These are phyloP conservation scores for Opisthocomus hoazin DNA, from an alignment of 2,113 vertebrate genomes.

Conservation along the genomic window DNA sequence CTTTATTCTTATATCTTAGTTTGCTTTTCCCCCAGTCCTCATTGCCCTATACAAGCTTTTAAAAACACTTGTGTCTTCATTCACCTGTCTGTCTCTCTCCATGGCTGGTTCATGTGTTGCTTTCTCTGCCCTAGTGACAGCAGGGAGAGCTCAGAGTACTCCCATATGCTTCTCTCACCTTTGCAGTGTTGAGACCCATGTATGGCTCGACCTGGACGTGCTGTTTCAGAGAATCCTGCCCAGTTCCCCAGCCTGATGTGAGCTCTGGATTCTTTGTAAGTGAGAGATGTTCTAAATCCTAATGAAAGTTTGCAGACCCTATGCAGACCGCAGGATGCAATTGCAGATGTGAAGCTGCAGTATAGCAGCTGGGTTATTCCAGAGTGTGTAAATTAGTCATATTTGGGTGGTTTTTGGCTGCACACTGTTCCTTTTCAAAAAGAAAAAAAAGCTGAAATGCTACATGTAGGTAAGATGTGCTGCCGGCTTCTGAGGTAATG, in stretches of 20 bases:
- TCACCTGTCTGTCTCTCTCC: neutral
- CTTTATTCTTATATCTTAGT: neutral
- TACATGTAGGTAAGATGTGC: neutral
- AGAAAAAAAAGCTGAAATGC: neutral
- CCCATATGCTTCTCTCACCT: neutral
- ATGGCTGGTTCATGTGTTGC: neutral
- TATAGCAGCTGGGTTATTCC: neutral
- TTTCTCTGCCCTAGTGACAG: neutral
- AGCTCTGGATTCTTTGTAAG: rapidly evolving
- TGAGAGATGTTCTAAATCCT: neutral
- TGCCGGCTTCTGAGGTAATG: neutral
- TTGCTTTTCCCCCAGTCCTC: neutral
- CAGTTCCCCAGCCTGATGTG: neutral
- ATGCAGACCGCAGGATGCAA: neutral
- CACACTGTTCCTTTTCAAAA: neutral
- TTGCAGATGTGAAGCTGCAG: neutral
- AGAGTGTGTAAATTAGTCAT: neutral
- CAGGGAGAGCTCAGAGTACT: neutral
- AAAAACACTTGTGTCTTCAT: neutral
- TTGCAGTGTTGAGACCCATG: neutral
- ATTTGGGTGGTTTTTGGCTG: neutral
- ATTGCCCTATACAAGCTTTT: neutral
- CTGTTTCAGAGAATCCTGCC: neutral
- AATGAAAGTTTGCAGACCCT: neutral
- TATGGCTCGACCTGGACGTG: neutral